phyloP scores from a whole-genome alignment of 2,113 vertebrate species.

The Syngnathus typhle region DNA sequence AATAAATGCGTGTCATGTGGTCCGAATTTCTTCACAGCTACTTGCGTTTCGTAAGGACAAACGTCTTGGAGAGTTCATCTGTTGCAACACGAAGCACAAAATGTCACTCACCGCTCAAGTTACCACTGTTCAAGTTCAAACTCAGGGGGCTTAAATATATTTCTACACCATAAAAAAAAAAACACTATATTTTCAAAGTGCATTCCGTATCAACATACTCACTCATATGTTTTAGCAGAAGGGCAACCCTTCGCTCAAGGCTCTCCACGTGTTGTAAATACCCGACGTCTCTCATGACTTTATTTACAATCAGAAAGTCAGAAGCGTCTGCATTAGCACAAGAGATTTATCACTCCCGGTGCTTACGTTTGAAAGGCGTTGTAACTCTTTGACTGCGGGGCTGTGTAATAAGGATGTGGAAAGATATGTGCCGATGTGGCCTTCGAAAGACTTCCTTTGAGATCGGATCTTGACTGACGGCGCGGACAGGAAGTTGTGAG shows the following conservation, averaged over 20 bases:
- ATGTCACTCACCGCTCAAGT: too few relatives aligned
- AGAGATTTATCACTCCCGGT: slow-evolving; percentile 64
- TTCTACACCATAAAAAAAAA: not conserved
- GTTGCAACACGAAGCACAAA: not conserved
- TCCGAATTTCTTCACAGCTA: not conserved
- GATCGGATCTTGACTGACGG: slow-evolving; percentile 46
- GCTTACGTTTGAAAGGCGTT: slow-evolving; percentile 56
- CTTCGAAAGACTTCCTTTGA: slow-evolving; percentile 40
- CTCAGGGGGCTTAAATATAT: not conserved
- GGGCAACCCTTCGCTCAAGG: slow-evolving; percentile 47
- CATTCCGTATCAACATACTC: slow-evolving; percentile 32
- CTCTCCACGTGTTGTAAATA: slow-evolving; percentile 48
- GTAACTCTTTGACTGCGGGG: slow-evolving; percentile 57
- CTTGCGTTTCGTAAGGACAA: too few relatives aligned
- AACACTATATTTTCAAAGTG: slow-evolving; percentile 11
- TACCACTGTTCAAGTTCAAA: not conserved
- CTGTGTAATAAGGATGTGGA: slow-evolving; percentile 57
- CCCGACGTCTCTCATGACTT: slow-evolving; percentile 58
- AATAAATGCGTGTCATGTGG: not conserved
- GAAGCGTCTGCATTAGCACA: slow-evolving; percentile 57
- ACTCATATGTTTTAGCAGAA: slow-evolving; percentile 41
- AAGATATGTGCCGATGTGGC: slow-evolving; percentile 57
- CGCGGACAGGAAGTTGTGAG: slow-evolving; percentile 52
- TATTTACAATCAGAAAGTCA: slow-evolving; percentile 68
- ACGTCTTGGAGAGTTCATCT: not conserved